Percentiles rank a stretch among this genome's conserved stretches.
These are phyloP conservation scores for Mechanitis mazaeus DNA, from an alignment of 2,888 invertebrate genomes.

Conservation along the genomic window DNA sequence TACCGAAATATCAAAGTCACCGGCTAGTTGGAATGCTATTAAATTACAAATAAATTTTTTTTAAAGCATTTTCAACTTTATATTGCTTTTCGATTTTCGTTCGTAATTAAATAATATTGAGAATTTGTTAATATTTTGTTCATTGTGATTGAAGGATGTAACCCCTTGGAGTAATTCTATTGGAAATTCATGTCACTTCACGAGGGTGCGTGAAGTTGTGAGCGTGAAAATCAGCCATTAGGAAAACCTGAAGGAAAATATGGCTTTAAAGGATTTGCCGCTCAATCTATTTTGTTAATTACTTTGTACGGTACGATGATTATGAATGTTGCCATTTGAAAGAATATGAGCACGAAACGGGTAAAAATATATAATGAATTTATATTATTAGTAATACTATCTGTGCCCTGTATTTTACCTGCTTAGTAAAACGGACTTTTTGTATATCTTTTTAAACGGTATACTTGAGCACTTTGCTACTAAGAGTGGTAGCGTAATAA, in stretches of 20 bases:
- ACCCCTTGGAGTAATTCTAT: conserved; percentile 47
- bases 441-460: no score
- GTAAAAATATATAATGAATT: no score
- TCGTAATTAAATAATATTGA: not conserved
- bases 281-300: conserved; percentile 40
- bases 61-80: conserved; percentile 54
- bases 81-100: conserved; percentile 18
- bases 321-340: no score
- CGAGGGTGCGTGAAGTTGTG: conserved; percentile 44
- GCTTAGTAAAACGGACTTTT: no score
- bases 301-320: conserved; percentile 12
- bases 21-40: conserved; percentile 64
- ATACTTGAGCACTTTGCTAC: no score
- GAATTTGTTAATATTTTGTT: conserved; percentile 19
- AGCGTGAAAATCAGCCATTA: conserved; percentile 57
- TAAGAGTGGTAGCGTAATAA: no score
- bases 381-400: no score
- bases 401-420: no score
- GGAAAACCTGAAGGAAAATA: conserved; percentile 55
- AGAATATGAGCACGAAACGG: not conserved
- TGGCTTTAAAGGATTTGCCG: conserved; percentile 48
- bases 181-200: conserved; percentile 55
- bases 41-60: conserved; percentile 56
- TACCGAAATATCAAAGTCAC: conserved; percentile 76
- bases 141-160: conserved; percentile 17